Evolutionary conservation across 2,113 vertebrate species (phyloP).

Genomic region (Rhinoderma darwinii): DNA sequence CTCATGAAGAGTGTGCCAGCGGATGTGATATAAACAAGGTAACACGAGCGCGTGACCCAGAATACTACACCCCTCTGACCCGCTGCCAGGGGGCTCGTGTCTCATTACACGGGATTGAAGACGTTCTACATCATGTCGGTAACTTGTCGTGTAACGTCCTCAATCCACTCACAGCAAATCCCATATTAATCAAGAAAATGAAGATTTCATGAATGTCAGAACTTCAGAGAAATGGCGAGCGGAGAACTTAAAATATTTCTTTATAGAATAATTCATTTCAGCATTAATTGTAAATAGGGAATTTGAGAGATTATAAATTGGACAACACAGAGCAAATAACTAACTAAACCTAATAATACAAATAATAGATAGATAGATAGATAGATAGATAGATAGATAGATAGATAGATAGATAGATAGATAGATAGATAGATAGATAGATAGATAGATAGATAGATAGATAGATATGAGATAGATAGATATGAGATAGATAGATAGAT

Average conservation of each 20-base stretch:
- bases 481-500: too few species aligned
- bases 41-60: constrained; percentile 44
- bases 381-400: too few species aligned
- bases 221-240: not conserved
- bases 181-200: not conserved
- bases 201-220: not conserved
- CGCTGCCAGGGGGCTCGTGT: constrained; percentile 20
- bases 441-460: too few species aligned
- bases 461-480: too few species aligned
- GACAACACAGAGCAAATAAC: too few species aligned
- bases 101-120: constrained; percentile 38
- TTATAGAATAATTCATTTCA: too few species aligned
- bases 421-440: too few species aligned
- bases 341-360: too few species aligned
- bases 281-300: too few species aligned
- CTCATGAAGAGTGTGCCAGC: not conserved
- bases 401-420: too few species aligned
- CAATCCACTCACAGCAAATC: not conserved
- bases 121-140: constrained; percentile 23
- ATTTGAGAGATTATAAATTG: too few species aligned
- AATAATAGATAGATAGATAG: too few species aligned
- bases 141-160: constrained; percentile 13
- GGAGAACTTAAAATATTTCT: not conserved
- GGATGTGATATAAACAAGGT: constrained; percentile 17
- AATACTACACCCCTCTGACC: not conserved